Evolutionary conservation across 2,113 vertebrate genomes (phyloP).

Genomic region (Willisornis vidua): DNA sequence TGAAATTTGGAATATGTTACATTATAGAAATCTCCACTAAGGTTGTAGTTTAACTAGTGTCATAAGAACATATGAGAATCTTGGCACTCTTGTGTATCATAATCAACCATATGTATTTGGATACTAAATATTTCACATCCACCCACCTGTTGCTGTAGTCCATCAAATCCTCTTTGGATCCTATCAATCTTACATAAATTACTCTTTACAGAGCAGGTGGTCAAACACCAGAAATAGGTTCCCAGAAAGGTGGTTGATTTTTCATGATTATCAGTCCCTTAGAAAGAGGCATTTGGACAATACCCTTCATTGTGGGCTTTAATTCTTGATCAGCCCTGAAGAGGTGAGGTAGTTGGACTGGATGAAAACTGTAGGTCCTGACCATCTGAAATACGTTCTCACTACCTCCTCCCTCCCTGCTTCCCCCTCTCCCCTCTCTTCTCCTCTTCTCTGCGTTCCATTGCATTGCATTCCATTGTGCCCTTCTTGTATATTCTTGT

Average conservation of each 20-base stretch:
- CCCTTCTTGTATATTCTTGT: not conserved
- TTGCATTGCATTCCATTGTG: not conserved
- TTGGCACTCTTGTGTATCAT: not conserved
- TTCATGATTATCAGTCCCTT: not conserved
- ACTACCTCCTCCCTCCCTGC: not conserved
- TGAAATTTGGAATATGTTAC: not conserved
- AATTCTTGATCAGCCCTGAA: not conserved
- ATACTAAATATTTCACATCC: not conserved
- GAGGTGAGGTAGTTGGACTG: not conserved
- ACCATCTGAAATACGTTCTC: not conserved
- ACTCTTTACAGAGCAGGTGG: not conserved
- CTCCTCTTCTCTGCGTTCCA: not conserved
- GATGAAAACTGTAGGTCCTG: not conserved
- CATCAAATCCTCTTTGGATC: not conserved
- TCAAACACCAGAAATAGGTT: not conserved
- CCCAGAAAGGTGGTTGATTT: not conserved
- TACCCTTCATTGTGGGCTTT: not conserved
- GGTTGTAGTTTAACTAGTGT: not conserved
- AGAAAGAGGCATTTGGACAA: not conserved
- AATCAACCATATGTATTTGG: not conserved
- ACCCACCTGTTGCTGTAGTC: not conserved
- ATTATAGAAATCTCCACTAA: not conserved
- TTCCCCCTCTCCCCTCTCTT: not conserved
- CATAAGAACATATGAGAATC: not conserved
- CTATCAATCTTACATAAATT: not conserved